Evolutionary conservation across 2,113 vertebrate genomes (phyloP).

Genomic region (Pipa parva): DNA sequence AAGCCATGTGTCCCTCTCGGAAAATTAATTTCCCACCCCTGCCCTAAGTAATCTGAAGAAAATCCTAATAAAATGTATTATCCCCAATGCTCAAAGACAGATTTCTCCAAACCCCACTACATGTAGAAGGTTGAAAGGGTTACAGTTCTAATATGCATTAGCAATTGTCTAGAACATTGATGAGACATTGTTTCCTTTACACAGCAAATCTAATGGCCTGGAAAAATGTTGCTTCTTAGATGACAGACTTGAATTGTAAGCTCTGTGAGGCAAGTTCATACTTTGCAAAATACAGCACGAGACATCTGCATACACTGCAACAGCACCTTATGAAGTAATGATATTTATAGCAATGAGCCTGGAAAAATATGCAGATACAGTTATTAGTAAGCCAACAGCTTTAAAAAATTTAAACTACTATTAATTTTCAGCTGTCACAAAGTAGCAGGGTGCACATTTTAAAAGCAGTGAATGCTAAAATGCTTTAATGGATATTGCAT

Average conservation of each 20-base stretch:
- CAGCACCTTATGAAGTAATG: background rate
- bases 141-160: too few relatives aligned
- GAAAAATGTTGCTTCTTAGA: background rate
- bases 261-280: constrained; percentile 15
- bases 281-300: constrained; percentile 14
- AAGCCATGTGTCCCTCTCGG: too few relatives aligned
- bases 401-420: constrained; percentile 65
- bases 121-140: too few relatives aligned
- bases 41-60: too few relatives aligned
- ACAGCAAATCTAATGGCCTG: too few relatives aligned
- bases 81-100: too few relatives aligned
- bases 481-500: constrained; percentile 62
- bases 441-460: constrained; percentile 68
- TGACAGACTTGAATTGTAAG: constrained; percentile 18
- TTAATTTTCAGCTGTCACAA: constrained; percentile 68
- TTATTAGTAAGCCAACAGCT: constrained; percentile 41
- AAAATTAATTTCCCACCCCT: too few relatives aligned
- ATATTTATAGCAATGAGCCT: constrained; percentile 35
- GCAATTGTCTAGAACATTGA: too few relatives aligned
- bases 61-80: too few relatives aligned
- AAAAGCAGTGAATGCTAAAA: constrained; percentile 61
- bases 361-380: constrained; percentile 29
- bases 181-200: too few relatives aligned
- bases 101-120: too few relatives aligned
- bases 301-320: constrained; percentile 16